Evolutionary conservation across 1,140 invertebrate genomes (phyloP).

Genomic region (Neodiprion fabricii): DNA sequence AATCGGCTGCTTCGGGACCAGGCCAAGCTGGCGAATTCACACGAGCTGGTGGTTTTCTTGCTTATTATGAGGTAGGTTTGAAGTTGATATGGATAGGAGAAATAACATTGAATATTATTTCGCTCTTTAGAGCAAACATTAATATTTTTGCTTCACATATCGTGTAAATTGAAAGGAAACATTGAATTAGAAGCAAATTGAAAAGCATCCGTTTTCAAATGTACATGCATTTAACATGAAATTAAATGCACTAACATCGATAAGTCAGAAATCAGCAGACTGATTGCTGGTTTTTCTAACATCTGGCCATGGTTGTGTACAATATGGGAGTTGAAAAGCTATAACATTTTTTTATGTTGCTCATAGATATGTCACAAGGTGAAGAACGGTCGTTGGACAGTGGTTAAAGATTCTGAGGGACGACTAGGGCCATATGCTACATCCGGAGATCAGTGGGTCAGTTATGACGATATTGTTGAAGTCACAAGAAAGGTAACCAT

Average conservation of each 20-base stretch:
- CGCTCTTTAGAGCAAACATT: slow-evolving; percentile 3
- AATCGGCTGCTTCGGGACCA: slow-evolving; percentile 73
- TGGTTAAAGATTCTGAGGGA: slow-evolving; percentile 68
- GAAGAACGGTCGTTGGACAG: slow-evolving; percentile 69
- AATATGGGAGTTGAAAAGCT: no score
- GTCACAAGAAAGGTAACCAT: slow-evolving; percentile 60
- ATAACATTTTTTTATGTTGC: background rate
- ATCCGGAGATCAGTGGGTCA: slow-evolving; percentile 80
- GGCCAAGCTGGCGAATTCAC: slow-evolving; percentile 83
- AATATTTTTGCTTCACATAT: slow-evolving; percentile 14
- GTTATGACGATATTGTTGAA: slow-evolving; percentile 78
- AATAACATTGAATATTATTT: background rate
- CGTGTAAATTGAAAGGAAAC: background rate
- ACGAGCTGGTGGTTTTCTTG: slow-evolving; percentile 78
- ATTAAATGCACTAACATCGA: no score
- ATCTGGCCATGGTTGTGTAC: no score
- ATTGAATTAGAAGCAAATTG: background rate
- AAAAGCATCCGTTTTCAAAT: no score
- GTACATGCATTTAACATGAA: no score
- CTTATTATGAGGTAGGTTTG: slow-evolving; percentile 80
- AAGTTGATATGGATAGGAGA: slow-evolving; percentile 43
- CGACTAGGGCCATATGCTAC: slow-evolving; percentile 78
- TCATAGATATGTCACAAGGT: slow-evolving; percentile 70
- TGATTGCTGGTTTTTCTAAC: no score
- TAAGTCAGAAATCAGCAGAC: no score